Base-by-base conservation (phyloP, 1,140 invertebrate genomes). In the Drosophila equinoxialis region DNA sequence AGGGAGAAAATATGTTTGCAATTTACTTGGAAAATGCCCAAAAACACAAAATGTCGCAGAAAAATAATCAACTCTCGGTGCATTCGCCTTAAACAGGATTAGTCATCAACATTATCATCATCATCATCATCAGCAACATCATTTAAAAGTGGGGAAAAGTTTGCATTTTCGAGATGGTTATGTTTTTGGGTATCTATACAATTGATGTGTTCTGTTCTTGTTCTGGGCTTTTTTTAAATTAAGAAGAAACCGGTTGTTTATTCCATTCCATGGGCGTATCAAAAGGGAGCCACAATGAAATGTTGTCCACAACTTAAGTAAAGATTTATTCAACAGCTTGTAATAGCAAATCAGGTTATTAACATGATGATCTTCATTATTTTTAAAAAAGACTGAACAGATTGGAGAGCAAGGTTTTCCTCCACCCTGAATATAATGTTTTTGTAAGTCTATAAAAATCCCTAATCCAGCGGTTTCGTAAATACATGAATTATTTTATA, bases 21-120 rank as follows among this genome's bases (percentile, higher is more conserved):
- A 61, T 26, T 84, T 84, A 86, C 82, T 71, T 54, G 70, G 78
- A 71, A 84, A 85, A 64, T 37, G 66, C 65, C 62, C 58, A 69
- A 74, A 74, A 30, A 30, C 30, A 45, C 51, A 51, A 45, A 51
- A 65, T 30, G 45, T 64, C 54, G 20, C 33, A 60, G 77, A 58
- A 73, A 80, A 81, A 68, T 81, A 23, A 51, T 51, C 6, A 8
- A 51, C 45, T 8, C 11, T 51, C 3, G 7, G 45, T 51, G n/a
- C 7, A 17, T 51, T 51, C 45, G 17, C 45, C 8, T 23, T 51
- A 23, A 51, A 11, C 10, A n/a, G 17, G 8, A 51, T 51, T 51
- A 51, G 45, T 51, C 45, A 51, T 51, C 45, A 8, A 17, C 14
- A 48, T 20, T 48, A 48, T 37, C 35, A 37, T 30, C 30, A 37